phyloP scores from a whole-genome alignment of 1,140 invertebrate species.

The Drosophila nebulosa region DNA sequence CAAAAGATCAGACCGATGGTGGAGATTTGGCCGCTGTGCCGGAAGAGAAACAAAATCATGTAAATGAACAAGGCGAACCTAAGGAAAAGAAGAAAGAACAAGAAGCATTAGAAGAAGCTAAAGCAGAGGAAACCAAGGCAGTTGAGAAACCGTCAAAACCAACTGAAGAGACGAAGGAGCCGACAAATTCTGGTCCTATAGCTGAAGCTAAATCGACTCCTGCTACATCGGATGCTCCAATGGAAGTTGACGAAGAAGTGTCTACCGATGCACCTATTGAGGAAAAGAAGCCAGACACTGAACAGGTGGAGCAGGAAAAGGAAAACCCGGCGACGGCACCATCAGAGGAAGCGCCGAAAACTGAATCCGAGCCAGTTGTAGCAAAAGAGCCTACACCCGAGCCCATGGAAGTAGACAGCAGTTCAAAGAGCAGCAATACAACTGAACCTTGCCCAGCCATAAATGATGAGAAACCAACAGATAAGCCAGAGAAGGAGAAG shows the following conservation, averaged over 20 bases:
- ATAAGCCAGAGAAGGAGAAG: not conserved
- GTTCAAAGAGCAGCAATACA: conserved; percentile 57
- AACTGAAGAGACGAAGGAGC: conserved; percentile 23
- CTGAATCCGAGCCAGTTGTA: conserved; percentile 19
- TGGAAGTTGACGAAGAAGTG: too few species aligned
- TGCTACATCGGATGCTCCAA: not conserved
- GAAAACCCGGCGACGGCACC: not conserved
- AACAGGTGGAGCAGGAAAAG: conserved; percentile 14
- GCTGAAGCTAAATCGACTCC: conserved; percentile 23
- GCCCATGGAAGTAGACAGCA: conserved; percentile 72
- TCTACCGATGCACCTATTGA: conserved; percentile 11
- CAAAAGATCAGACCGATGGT: conserved; percentile 53
- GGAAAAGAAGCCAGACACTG: conserved; percentile 26
- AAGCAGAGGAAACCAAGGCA: not conserved
- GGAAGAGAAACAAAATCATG: conserved; percentile 52
- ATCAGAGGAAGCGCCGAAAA: conserved; percentile 26
- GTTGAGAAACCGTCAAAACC: conserved; percentile 16
- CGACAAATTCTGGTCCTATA: conserved; percentile 19
- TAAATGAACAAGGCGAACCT: conserved; percentile 40
- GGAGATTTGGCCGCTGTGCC: conserved; percentile 12
- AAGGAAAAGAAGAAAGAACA: conserved; percentile 1
- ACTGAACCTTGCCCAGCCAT: conserved; percentile 35
- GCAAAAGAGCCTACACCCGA: conserved; percentile 58
- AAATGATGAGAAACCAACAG: not conserved
- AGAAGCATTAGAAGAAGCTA: not conserved